Conservation (phyloP, 2,888 invertebrate species). For the Scrobipalpa costella region DNA sequence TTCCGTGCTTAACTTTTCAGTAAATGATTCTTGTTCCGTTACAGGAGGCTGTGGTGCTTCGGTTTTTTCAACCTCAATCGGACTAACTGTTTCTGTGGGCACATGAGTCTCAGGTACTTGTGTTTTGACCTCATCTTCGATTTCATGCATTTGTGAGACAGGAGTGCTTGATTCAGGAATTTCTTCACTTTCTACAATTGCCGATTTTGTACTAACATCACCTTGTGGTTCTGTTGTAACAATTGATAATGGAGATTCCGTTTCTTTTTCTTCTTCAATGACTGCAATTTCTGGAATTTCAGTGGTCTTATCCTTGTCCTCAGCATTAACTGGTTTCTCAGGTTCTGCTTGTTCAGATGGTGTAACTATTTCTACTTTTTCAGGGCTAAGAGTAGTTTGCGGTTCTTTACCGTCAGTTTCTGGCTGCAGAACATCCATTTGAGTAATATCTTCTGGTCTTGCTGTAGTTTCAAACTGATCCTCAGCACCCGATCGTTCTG, state of each 20-base stretch:
- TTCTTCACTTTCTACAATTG: constrained; percentile 6
- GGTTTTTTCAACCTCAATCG: neutral
- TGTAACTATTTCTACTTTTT: constrained; percentile 14
- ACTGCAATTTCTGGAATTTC: constrained; percentile 3
- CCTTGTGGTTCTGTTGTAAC: constrained; percentile 1
- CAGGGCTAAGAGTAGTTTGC: constrained; percentile 4
- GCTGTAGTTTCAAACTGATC: neutral
- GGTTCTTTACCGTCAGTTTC: neutral
- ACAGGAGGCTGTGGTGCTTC: neutral
- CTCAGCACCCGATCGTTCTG: neutral
- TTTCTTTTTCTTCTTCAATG: constrained; percentile 14
- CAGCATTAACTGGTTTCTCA: neutral
- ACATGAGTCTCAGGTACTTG: neutral
- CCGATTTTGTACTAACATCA: neutral
- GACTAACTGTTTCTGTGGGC: neutral
- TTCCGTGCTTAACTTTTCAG: neutral
- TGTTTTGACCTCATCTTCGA: neutral
- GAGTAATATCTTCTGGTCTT: neutral
- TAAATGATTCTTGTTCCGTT: constrained; percentile 18
- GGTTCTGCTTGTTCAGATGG: constrained; percentile 12
- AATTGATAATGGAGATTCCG: constrained; percentile 23
- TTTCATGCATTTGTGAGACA: neutral
- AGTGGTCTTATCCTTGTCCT: constrained; percentile 2
- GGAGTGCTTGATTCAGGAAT: constrained; percentile 16
- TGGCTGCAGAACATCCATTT: neutral